A percentile compares a stretch with the other conserved stretches of the same genome.
Conservation (phyloP, 2,888 invertebrate species). For the Oligia latruncula region DNA sequence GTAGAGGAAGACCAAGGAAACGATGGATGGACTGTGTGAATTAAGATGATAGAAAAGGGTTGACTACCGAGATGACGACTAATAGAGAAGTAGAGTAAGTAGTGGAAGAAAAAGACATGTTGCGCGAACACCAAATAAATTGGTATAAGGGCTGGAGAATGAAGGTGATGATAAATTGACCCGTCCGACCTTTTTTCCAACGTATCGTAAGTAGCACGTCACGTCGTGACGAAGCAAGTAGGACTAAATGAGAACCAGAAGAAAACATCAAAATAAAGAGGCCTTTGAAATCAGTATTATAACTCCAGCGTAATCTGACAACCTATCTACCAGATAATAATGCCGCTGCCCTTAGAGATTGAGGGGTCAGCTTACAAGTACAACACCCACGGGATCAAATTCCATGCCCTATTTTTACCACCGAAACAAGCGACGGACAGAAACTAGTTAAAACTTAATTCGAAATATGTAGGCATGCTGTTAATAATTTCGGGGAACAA, state of each 20-base stretch:
- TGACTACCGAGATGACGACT: background rate
- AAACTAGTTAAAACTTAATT: constrained; percentile 53
- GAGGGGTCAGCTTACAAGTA: constrained; percentile 25
- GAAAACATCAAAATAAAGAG: background rate
- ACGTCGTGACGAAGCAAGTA: background rate
- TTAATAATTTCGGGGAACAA: constrained; percentile 48
- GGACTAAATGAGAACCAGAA: background rate
- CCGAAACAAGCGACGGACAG: constrained; percentile 28
- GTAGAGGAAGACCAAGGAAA: background rate
- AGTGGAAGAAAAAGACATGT: background rate
- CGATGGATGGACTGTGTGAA: background rate
- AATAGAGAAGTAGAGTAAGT: background rate
- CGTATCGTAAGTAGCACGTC: background rate
- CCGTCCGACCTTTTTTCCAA: background rate
- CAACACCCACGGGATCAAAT: constrained; percentile 40
- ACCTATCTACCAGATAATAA: constrained; percentile 19
- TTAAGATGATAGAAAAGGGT: no score
- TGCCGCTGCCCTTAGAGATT: constrained; percentile 14
- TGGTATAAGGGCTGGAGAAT: background rate
- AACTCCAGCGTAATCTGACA: background rate
- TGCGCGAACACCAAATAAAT: no score
- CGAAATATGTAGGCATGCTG: constrained; percentile 34
- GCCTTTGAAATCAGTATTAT: background rate
- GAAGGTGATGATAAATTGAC: background rate
- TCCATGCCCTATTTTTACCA: constrained; percentile 41